phyloP scores from a whole-genome alignment of 2,113 vertebrate species.

The Peromyscus leucopus region DNA sequence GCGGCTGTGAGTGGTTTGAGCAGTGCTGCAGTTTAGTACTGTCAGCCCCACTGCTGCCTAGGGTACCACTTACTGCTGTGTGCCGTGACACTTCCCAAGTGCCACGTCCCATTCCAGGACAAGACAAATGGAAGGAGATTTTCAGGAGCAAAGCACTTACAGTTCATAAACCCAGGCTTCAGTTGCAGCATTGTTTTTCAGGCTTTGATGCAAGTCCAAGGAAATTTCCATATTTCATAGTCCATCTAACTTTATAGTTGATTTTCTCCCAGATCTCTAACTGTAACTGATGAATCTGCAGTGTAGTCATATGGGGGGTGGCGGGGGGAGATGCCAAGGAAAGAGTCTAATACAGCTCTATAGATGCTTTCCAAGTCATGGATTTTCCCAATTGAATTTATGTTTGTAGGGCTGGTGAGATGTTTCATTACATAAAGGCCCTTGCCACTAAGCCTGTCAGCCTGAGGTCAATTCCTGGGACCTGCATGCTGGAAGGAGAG shows the following conservation, averaged over 20 bases:
- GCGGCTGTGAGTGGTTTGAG: not conserved
- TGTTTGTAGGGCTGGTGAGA: not conserved
- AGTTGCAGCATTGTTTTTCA: not conserved
- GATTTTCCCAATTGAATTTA: slow-evolving; percentile 22
- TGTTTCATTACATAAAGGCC: not conserved
- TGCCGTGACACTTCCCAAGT: not conserved
- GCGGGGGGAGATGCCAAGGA: not conserved
- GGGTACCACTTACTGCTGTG: rapidly evolving
- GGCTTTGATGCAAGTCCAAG: not conserved
- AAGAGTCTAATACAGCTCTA: not conserved
- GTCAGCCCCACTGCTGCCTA: not conserved
- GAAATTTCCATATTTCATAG: slow-evolving; percentile 15
- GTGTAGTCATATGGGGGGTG: not conserved
- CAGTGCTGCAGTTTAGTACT: not conserved
- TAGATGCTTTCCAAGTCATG: not conserved
- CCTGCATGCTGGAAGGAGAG: not conserved
- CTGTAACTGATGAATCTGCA: slow-evolving; percentile 20
- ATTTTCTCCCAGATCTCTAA: not conserved
- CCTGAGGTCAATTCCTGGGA: not conserved
- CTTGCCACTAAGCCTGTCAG: not conserved
- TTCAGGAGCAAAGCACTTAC: not conserved
- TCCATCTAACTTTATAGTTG: not conserved
- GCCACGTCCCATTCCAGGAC: not conserved
- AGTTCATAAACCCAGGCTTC: not conserved
- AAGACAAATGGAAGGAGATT: not conserved